phyloP scores from a whole-genome alignment of 2,113 vertebrate species.

The Tapirus terrestris region DNA sequence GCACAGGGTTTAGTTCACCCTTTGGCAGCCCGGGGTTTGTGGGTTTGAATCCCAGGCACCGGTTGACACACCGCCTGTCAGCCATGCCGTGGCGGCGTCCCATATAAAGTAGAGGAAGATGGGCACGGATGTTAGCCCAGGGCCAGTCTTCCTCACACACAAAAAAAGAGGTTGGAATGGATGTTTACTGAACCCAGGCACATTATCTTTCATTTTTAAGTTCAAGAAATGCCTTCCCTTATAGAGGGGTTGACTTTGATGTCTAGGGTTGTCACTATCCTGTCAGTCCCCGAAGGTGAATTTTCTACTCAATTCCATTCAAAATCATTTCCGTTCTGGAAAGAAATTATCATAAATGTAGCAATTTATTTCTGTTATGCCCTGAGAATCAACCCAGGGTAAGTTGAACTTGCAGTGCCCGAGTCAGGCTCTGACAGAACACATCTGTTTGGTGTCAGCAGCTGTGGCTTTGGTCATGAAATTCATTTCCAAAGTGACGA shows the following conservation, averaged over 20 bases:
- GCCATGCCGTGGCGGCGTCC: no score
- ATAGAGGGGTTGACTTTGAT: slow-evolving; percentile 67
- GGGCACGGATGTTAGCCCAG: no score
- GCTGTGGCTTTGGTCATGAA: not conserved
- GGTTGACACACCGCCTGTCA: no score
- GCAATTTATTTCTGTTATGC: slow-evolving; percentile 65
- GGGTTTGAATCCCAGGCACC: no score
- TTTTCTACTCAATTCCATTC: slow-evolving; percentile 69
- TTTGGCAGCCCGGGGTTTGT: no score
- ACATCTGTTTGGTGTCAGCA: slow-evolving; percentile 17
- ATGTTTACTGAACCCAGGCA: slow-evolving; percentile 61
- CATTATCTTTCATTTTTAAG: slow-evolving; percentile 69
- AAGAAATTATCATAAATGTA: slow-evolving; percentile 74
- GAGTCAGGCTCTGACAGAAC: slow-evolving; percentile 12
- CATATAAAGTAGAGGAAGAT: no score
- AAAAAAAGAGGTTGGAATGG: slow-evolving; percentile 2
- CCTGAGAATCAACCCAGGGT: slow-evolving; percentile 56
- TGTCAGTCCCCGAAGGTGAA: slow-evolving; percentile 58
- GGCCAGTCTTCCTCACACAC: no score
- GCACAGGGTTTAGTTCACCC: no score
- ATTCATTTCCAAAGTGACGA: slow-evolving; percentile 54
- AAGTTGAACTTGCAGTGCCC: slow-evolving; percentile 6
- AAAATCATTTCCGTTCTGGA: slow-evolving; percentile 69
- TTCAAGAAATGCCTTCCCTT: slow-evolving; percentile 60
- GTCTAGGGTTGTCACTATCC: slow-evolving; percentile 66